Base-by-base conservation (phyloP, 2,888 invertebrate genomes). In the Pseudococcus viburni region DNA sequence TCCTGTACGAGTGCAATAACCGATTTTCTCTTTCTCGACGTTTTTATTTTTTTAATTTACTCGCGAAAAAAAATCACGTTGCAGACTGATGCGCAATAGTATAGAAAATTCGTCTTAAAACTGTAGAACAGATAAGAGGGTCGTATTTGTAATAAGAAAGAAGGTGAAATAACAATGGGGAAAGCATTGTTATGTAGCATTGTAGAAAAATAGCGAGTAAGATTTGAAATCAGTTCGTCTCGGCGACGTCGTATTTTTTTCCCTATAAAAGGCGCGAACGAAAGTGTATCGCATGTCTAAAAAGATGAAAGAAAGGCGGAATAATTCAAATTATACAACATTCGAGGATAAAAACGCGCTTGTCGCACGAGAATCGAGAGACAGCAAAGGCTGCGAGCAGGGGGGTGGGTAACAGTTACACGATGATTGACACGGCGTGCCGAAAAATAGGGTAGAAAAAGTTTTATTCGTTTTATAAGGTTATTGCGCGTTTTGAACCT, bases 271-370 rank as follows among this genome's bases (percentile, higher is more conserved):
- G 26, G 68, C 68, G 68, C 68, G 68, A 73, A 73, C 26, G 26
- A 33, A 73, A 73, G 26, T 73, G 80, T 80, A 80, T 80, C 80
- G 80, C 80, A 17, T 80, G 80, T 80, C 42, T 80, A 42, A 80
- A 80, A 42, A 80, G 15, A 80, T 42, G 42, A 80, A 80, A 42
- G 39, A 39, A 42, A 80, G 42, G 80, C 80, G 80, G 80, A 80
- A 80, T 80, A 80, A 80, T 80, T 80, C 80, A 73, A 33, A 73
- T 73, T 73, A 73, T 73, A 73, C 26, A 33, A 33, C 68, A 73
- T 73, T 33, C 68, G 68, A 73, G 68, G 68, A 73, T 73, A 73
- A 73, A n/a, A 73, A 73, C 6, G 68, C 33, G 68, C 59, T 59
- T 59, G 59, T 59, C 59, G 59, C 59, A 33, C 26, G 26, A 33